Evolutionary conservation across 2,113 vertebrate species (phyloP).

Genomic region (Serinus canaria): DNA sequence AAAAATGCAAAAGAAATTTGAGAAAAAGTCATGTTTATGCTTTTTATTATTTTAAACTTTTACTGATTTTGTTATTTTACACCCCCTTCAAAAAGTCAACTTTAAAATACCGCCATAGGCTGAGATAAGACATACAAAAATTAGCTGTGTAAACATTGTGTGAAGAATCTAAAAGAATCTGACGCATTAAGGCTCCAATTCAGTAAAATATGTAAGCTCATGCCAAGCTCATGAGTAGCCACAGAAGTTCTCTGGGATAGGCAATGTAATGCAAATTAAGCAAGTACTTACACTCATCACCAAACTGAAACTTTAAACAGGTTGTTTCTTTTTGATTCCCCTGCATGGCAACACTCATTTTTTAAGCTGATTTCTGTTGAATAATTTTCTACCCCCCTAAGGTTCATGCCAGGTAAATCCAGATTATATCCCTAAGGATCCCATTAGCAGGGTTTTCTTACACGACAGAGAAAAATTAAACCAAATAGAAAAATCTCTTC

Average conservation of each 20-base stretch:
- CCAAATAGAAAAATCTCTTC: not conserved
- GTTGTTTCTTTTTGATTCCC: not conserved
- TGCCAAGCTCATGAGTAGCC: slow-evolving; percentile 16
- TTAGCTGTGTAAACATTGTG: slow-evolving; percentile 17
- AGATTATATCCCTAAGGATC: not conserved
- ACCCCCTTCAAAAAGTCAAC: not conserved
- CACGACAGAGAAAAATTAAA: not conserved
- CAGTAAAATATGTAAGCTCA: slow-evolving; percentile 6
- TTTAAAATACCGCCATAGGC: not conserved
- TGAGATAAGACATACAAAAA: slow-evolving; percentile 29
- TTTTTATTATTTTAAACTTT: slow-evolving; percentile 49
- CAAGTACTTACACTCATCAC: not conserved
- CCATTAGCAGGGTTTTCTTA: not conserved
- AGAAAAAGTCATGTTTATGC: not conserved
- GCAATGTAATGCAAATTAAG: not conserved
- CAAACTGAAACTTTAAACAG: slow-evolving; percentile 4
- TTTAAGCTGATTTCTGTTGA: not conserved
- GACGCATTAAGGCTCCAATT: slow-evolving; percentile 11
- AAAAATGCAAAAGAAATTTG: not conserved
- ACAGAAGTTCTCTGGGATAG: not conserved
- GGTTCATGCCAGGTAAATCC: not conserved
- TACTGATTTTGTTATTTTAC: not conserved
- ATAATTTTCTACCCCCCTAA: fast-evolving
- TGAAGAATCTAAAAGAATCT: slow-evolving; percentile 32
- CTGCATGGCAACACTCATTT: not conserved